Conservation (phyloP, 2,888 invertebrate genomes). For the Hermaeophaga mercurialis region DNA sequence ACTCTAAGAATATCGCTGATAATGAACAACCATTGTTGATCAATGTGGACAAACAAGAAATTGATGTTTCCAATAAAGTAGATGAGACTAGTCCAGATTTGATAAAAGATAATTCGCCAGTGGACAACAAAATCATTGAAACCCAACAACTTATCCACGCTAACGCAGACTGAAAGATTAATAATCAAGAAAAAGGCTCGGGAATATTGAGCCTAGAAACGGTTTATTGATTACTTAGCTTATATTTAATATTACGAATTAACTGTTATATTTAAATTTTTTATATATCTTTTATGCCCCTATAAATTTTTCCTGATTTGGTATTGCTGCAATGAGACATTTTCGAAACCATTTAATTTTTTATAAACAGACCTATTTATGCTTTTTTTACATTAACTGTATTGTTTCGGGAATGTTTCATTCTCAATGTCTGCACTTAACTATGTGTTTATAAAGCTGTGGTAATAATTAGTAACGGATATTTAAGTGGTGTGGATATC, state of each 20-base stretch:
- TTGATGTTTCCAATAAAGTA: too few species aligned
- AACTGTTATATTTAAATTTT: constrained; percentile 49
- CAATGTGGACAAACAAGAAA: background rate
- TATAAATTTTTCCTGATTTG: constrained; percentile 12
- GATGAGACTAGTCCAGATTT: too few species aligned
- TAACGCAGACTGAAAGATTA: constrained; percentile 51
- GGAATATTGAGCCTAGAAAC: too few species aligned
- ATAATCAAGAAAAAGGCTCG: constrained; percentile 20
- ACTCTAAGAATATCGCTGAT: background rate
- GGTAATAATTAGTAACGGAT: constrained; percentile 48
- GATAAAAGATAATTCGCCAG: constrained; percentile 52
- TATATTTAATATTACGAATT: constrained; percentile 32
- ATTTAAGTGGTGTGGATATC: constrained; percentile 46
- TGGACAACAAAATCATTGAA: constrained; percentile 53
- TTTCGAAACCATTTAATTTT: constrained; percentile 28
- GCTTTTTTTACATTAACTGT: constrained; percentile 5
- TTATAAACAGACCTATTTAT: constrained; percentile 31
- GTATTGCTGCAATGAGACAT: constrained; percentile 9
- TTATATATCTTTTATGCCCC: constrained; percentile 49
- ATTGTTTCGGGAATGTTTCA: constrained; percentile 18
- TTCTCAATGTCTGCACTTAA: constrained; percentile 16
- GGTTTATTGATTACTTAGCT: constrained; percentile 23
- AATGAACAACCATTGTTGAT: background rate
- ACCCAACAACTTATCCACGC: constrained; percentile 44
- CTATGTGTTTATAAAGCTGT: constrained; percentile 55